phyloP scores from a whole-genome alignment of 1,140 invertebrate genomes.

The Drosophila subpulchrella region DNA sequence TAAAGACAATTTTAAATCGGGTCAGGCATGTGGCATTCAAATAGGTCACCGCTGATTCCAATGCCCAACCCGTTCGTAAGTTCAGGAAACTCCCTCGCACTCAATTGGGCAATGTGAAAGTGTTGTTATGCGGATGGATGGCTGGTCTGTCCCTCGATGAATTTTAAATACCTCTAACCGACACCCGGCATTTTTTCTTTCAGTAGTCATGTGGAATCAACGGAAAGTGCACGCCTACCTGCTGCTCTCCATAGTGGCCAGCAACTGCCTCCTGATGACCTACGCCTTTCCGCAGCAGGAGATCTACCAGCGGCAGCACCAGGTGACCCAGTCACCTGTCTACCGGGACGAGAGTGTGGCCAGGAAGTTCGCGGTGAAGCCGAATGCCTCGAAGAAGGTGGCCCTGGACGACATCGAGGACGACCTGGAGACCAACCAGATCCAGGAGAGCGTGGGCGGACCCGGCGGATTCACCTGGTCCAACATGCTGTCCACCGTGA shows the following conservation, averaged over 20 bases:
- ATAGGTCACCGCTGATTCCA: constrained; percentile 39
- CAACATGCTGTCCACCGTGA: constrained; percentile 89
- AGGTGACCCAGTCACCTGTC: constrained; percentile 65
- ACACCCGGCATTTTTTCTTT: constrained; percentile 33
- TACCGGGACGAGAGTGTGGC: constrained; percentile 63
- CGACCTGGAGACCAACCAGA: constrained; percentile 92
- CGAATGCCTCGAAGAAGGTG: constrained; percentile 94
- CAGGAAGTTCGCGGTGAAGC: constrained; percentile 93
- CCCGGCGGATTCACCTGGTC: constrained; percentile 92
- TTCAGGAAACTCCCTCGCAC: constrained; percentile 45
- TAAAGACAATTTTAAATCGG: constrained; percentile 29
- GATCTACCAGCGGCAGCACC: constrained; percentile 67
- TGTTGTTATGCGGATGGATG: constrained; percentile 52
- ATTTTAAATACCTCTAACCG: constrained; percentile 39
- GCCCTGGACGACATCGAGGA: constrained; percentile 91
- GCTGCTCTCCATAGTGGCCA: constrained; percentile 84
- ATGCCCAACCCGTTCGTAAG: constrained; percentile 46
- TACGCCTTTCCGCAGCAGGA: constrained; percentile 85
- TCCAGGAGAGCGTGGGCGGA: constrained; percentile 87
- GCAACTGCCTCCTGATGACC: constrained; percentile 85
- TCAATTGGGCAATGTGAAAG: constrained; percentile 58
- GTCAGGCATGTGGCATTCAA: constrained; percentile 26
- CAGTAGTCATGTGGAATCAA: constrained; percentile 84
- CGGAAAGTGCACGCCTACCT: constrained; percentile 84
- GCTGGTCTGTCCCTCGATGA: constrained; percentile 12